Evolutionary conservation across 1,140 invertebrate species (phyloP).

Genomic region (Centruroides sculpturatus): DNA sequence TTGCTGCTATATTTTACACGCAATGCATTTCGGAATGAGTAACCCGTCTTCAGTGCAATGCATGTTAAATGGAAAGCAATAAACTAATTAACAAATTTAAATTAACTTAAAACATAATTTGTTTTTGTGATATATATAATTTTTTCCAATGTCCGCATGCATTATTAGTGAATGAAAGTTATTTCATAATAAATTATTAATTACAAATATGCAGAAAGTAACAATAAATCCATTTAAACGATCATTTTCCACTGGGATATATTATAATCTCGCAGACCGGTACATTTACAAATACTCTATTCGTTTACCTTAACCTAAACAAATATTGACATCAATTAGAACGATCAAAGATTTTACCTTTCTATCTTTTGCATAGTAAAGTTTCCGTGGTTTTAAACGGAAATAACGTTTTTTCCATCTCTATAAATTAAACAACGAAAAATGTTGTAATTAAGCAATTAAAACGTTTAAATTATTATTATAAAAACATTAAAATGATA

Average conservation of each 20-base stretch:
- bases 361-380: conserved; percentile 70
- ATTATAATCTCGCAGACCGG: not conserved
- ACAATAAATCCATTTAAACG: not conserved
- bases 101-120: too few relatives aligned
- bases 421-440: conserved; percentile 16
- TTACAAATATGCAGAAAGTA: not conserved
- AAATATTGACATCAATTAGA: not conserved
- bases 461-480: not conserved
- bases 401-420: conserved; percentile 70
- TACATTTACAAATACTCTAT: not conserved
- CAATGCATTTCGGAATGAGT: too few relatives aligned
- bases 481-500: not conserved
- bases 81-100: too few relatives aligned
- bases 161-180: not conserved
- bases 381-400: conserved; percentile 56
- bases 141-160: too few relatives aligned
- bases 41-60: too few relatives aligned
- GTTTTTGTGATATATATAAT: too few relatives aligned
- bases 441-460: not conserved
- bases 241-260: not conserved
- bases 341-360: conserved; percentile 43
- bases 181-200: not conserved
- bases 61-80: too few relatives aligned
- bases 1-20: too few relatives aligned
- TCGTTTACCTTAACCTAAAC: not conserved